Evolutionary conservation across 2,797 vertebrate species (phyloP).

Genomic region (Leucoraja ocellata): DNA sequence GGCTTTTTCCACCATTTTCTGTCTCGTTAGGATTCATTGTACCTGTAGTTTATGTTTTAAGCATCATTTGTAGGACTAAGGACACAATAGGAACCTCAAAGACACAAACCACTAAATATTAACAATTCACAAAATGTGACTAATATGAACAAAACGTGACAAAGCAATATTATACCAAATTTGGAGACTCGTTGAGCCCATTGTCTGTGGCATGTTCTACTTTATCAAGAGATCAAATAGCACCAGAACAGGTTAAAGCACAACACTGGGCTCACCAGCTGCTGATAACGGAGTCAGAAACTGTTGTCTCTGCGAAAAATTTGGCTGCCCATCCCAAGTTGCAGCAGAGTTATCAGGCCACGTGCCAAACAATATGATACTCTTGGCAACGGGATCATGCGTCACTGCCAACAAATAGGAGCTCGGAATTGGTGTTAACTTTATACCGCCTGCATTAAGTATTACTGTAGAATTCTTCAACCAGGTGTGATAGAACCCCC

Average conservation of each 20-base stretch:
- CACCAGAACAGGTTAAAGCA: constrained; percentile 2
- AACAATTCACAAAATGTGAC: not conserved
- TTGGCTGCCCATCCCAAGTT: not conserved
- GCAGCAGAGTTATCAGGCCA: not conserved
- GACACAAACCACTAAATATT: not conserved
- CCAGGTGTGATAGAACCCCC: not conserved
- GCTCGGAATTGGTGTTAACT: not conserved
- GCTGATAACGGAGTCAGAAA: not conserved
- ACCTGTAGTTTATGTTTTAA: too few relatives aligned
- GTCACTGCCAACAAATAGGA: not conserved
- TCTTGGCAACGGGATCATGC: not conserved
- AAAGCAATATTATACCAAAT: not conserved
- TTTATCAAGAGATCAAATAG: constrained; percentile 14
- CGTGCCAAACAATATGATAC: not conserved
- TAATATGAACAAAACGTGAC: not conserved
- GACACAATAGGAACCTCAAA: not conserved
- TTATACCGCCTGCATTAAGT: not conserved
- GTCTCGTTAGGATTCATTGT: too few relatives aligned
- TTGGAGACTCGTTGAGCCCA: not conserved
- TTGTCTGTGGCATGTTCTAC: not conserved
- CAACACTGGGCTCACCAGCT: not conserved
- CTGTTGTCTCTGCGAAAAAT: not conserved
- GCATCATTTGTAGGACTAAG: not conserved
- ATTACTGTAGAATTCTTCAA: not conserved
- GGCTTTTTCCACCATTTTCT: too few relatives aligned